Percentiles rank a stretch among this genome's conserved stretches.
Evolutionary conservation across 2,888 invertebrate species (phyloP).

Genomic region (Eupeodes luniger): DNA sequence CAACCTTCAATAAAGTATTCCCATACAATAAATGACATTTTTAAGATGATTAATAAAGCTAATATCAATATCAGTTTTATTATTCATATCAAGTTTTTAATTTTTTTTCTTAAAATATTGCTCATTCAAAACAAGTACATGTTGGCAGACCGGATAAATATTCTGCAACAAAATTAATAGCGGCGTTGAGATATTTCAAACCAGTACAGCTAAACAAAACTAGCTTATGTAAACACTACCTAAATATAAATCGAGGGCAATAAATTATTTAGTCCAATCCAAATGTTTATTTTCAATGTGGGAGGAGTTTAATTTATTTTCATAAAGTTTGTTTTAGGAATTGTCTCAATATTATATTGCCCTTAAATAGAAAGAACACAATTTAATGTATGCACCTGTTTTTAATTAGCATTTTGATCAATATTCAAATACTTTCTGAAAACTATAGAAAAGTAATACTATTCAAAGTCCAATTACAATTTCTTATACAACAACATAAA

Average conservation of each 20-base stretch:
- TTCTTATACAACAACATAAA: no score
- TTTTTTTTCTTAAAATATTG: neutral
- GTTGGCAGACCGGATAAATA: neutral
- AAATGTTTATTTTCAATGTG: no score
- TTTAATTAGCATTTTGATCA: no score
- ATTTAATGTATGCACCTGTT: no score
- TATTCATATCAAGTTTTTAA: slow-evolving; percentile 8
- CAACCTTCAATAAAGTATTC: neutral
- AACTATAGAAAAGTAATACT: no score
- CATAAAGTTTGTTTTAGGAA: no score
- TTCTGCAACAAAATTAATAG: neutral
- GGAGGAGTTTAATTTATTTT: no score
- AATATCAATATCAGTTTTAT: neutral
- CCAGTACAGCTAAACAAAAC: neutral
- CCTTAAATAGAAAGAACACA: no score
- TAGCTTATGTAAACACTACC: neutral
- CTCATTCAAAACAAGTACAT: neutral
- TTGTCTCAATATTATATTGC: no score
- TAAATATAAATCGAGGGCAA: neutral
- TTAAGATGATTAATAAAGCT: neutral
- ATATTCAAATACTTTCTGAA: no score
- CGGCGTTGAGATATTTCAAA: neutral
- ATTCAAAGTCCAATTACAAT: no score
- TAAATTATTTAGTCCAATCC: no score
- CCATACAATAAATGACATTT: neutral